Conservation (phyloP, 2,888 invertebrate species). For the Lucinisca nassula region DNA sequence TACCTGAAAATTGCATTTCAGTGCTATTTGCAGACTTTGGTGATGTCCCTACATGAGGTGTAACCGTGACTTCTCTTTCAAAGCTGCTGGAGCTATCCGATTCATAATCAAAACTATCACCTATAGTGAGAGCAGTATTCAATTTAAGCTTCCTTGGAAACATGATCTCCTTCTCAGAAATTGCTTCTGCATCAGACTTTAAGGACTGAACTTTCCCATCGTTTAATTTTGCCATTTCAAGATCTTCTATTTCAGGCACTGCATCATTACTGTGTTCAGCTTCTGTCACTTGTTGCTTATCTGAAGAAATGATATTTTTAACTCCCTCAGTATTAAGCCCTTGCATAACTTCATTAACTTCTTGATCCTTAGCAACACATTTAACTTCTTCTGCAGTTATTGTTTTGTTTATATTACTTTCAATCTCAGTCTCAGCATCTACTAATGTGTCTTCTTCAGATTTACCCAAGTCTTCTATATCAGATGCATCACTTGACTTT, state of each 20-base stretch:
- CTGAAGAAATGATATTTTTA: no score
- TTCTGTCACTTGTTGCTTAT: neutral
- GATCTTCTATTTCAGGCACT: neutral
- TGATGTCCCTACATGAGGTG: neutral
- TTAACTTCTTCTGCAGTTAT: neutral
- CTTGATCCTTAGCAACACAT: neutral
- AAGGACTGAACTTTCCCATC: neutral
- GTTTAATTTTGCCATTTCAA: neutral
- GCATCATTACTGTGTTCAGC: neutral
- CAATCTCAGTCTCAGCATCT: neutral
- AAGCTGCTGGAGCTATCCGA: neutral
- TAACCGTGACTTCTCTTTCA: neutral
- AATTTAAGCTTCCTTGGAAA: neutral
- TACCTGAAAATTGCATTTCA: no score
- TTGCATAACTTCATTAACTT: neutral
- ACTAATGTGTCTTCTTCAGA: neutral
- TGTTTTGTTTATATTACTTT: neutral
- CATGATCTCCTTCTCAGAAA: neutral
- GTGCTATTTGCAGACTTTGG: neutral
- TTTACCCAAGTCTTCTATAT: neutral
- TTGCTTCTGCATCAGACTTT: neutral
- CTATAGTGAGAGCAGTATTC: neutral
- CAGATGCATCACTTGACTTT: neutral
- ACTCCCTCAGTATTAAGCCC: neutral
- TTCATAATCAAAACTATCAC: constrained; percentile 11